Conservation (phyloP, 2,797 vertebrate species). For the Alosa sapidissima region DNA sequence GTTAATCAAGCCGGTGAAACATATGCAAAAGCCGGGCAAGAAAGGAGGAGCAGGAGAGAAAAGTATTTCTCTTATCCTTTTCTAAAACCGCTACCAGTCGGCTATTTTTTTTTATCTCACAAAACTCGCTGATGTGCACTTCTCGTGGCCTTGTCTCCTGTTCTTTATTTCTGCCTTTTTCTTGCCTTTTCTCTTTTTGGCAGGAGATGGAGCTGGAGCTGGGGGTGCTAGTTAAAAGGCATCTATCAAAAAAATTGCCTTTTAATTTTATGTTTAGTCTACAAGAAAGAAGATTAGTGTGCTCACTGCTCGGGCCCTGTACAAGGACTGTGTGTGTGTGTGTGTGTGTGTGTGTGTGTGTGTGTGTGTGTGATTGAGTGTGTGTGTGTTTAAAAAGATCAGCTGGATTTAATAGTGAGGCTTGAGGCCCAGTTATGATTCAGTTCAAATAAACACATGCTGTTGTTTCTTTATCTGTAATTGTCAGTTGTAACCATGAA, state of each 20-base stretch:
- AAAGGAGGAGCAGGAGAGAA: constrained; percentile 36
- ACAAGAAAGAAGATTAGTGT: constrained; percentile 77
- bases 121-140: constrained; percentile 74
- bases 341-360: constrained; percentile 59
- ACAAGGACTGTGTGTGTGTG: constrained; percentile 46
- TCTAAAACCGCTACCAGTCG: constrained; percentile 63
- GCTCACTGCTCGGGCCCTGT: constrained; percentile 52
- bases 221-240: constrained; percentile 13
- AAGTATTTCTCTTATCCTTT: constrained; percentile 65
- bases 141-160: constrained; percentile 36
- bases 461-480: constrained; percentile 54
- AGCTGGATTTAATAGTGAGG: constrained; percentile 41
- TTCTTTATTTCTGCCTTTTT: neutral
- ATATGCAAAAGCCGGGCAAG: constrained; percentile 70
- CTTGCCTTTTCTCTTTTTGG: neutral
- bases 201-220: neutral
- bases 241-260: constrained; percentile 70
- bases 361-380: constrained; percentile 44
- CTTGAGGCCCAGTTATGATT: constrained; percentile 57
- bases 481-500: constrained; percentile 64
- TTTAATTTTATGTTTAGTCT: constrained; percentile 85
- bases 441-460: constrained; percentile 69
- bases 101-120: constrained; percentile 73
- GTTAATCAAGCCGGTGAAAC: constrained; percentile 79
- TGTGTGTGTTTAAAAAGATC: constrained; percentile 74